Conservation (phyloP, 2,113 vertebrate species). For the Pitta sordida region DNA sequence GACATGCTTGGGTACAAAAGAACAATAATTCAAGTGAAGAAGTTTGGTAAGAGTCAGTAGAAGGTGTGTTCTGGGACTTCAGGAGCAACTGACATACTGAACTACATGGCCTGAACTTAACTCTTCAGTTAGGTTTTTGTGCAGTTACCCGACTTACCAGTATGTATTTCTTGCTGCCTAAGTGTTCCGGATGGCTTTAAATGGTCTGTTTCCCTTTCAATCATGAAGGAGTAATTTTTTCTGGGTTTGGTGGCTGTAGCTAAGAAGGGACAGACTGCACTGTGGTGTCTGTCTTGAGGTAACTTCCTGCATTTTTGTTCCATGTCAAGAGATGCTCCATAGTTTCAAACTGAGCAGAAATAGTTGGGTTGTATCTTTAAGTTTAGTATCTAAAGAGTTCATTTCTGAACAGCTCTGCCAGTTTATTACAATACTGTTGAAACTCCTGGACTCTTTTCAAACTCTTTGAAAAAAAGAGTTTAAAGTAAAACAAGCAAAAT, state of each 20-base stretch:
- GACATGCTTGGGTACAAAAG: background rate
- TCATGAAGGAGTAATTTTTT: background rate
- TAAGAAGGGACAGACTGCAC: background rate
- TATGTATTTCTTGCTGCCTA: fast-evolving
- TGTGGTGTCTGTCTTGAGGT: background rate
- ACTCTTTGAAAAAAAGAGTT: background rate
- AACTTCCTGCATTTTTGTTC: background rate
- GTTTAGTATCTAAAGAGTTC: background rate
- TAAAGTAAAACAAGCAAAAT: background rate
- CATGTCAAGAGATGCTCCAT: background rate
- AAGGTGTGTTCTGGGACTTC: background rate
- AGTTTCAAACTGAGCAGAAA: background rate
- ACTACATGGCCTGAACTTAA: background rate
- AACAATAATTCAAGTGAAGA: background rate
- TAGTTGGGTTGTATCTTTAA: background rate
- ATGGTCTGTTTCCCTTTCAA: background rate
- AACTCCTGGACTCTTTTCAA: background rate
- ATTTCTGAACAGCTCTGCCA: background rate
- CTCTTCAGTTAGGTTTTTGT: background rate
- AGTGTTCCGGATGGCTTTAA: background rate
- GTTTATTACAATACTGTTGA: background rate
- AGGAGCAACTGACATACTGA: background rate
- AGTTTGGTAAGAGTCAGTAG: background rate
- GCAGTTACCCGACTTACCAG: background rate
- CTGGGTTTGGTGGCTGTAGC: background rate